Percentiles rank a stretch among this genome's conserved stretches.
These are phyloP conservation scores for Ammodytes dubius DNA, from an alignment of 2,113 vertebrate species.

Conservation along the genomic window DNA sequence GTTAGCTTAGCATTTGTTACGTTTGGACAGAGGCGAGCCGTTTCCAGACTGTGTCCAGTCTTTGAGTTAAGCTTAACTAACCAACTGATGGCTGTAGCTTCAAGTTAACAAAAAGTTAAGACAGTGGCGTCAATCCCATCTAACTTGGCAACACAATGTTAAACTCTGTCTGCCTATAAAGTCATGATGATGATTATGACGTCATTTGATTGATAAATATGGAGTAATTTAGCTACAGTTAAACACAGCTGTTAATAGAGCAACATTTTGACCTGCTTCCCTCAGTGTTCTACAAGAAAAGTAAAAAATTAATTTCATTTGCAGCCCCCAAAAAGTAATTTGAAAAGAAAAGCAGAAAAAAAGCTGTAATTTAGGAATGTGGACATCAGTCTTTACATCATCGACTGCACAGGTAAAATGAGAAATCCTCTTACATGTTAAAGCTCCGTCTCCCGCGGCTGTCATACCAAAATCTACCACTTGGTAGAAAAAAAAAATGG, in stretches of 20 bases:
- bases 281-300: background rate
- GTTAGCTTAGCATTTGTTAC: background rate
- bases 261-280: background rate
- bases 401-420: slow-evolving; percentile 24
- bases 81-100: background rate
- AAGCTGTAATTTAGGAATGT: background rate
- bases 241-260: background rate
- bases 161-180: background rate
- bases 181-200: too few relatives aligned
- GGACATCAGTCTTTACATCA: background rate
- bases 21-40: background rate
- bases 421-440: slow-evolving; percentile 39
- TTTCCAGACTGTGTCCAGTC: background rate
- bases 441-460: slow-evolving; percentile 8
- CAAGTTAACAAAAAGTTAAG: background rate
- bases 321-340: background rate
- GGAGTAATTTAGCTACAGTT: background rate
- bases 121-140: background rate
- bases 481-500: background rate
- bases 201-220: background rate
- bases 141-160: background rate
- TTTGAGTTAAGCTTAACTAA: background rate
- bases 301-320: background rate
- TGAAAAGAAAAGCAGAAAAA: background rate
- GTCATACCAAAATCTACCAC: background rate